These are phyloP conservation scores for Ploceus nigricollis DNA, from an alignment of 2,113 vertebrate genomes.

Conservation along the genomic window DNA sequence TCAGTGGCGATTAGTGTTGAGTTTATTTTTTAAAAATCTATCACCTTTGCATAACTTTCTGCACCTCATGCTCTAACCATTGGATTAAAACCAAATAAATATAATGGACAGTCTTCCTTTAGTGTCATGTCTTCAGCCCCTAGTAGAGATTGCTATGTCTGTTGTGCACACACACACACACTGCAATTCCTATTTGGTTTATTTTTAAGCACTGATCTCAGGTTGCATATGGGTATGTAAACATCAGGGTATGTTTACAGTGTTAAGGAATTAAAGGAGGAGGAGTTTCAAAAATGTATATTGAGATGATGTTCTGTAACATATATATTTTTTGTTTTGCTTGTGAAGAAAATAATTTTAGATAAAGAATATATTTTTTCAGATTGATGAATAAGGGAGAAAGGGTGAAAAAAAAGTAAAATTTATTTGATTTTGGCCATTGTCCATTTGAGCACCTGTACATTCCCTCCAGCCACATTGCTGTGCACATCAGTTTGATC, in stretches of 20 bases:
- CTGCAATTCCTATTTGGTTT: neutral
- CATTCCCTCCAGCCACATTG: neutral
- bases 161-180: neutral
- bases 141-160: neutral
- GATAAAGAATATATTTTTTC: neutral
- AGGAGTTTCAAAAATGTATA: neutral
- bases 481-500: neutral
- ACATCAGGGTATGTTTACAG: neutral
- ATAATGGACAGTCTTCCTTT: neutral
- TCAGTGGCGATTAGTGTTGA: neutral
- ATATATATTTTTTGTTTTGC: neutral
- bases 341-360: neutral
- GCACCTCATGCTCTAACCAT: neutral
- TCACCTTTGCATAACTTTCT: neutral
- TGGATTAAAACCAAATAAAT: neutral
- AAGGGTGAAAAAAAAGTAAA: neutral
- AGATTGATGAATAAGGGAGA: neutral
- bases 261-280: neutral
- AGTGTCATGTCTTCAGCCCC: neutral
- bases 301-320: neutral
- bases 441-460: neutral
- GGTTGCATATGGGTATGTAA: constrained; percentile 4
- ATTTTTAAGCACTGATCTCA: constrained; percentile 17
- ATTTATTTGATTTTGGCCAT: neutral
- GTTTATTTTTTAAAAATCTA: neutral